These are phyloP conservation scores for Andrena haemorrhoa DNA, from an alignment of 2,888 invertebrate genomes.

Conservation along the genomic window DNA sequence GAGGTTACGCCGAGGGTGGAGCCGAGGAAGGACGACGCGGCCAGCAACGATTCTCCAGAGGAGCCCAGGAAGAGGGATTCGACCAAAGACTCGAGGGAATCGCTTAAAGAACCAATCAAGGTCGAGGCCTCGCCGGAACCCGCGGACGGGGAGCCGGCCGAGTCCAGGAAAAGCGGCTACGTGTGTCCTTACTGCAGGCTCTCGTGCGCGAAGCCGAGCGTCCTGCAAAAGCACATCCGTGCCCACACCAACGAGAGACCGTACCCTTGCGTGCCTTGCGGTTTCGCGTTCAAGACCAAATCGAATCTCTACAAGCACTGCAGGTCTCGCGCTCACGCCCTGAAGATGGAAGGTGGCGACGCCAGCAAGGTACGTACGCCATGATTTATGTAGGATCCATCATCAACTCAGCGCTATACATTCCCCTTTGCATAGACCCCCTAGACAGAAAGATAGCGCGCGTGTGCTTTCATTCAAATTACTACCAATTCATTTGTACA, in stretches of 20 bases:
- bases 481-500: too few species aligned
- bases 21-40: constrained; percentile 75
- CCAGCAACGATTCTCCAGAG: constrained; percentile 63
- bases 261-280: constrained; percentile 95
- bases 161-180: constrained; percentile 88
- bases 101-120: constrained; percentile 69
- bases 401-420: background rate
- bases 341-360: constrained; percentile 88
- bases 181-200: constrained; percentile 95
- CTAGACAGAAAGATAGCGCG: too few species aligned
- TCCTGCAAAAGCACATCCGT: constrained; percentile 96
- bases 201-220: constrained; percentile 96
- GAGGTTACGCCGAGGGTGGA: constrained; percentile 79
- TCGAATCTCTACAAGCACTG: constrained; percentile 97
- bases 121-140: constrained; percentile 77
- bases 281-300: constrained; percentile 97
- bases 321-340: constrained; percentile 90
- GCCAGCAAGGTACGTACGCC: constrained; percentile 76
- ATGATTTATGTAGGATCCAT: background rate
- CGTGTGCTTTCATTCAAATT: too few species aligned
- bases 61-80: constrained; percentile 65
- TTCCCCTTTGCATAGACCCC: too few species aligned
- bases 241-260: constrained; percentile 97
- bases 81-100: constrained; percentile 71
- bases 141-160: constrained; percentile 71